Evolutionary conservation across 2,888 invertebrate species (phyloP).

Genomic region (Alloplasta piceator): DNA sequence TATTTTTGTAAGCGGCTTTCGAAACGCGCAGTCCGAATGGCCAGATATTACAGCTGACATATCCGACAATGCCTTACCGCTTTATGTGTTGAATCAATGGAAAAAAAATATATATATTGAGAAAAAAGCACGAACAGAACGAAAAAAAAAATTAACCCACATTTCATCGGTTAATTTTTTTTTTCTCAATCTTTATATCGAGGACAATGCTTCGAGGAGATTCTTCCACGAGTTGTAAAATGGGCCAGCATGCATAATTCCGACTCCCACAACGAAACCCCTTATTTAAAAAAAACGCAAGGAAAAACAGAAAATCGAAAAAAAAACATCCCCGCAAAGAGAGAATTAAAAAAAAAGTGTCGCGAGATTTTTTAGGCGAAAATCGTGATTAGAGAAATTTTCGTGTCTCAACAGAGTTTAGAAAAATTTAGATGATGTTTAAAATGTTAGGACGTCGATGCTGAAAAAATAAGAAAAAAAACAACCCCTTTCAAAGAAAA

Average conservation of each 20-base stretch:
- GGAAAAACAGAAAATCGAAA: constrained; percentile 12
- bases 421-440: no score
- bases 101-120: constrained; percentile 25
- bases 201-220: constrained; percentile 12
- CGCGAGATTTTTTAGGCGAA: not conserved
- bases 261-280: constrained; percentile 33
- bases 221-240: constrained; percentile 30
- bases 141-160: constrained; percentile 15
- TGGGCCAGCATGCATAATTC: constrained; percentile 18
- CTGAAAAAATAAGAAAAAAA: no score
- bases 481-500: no score
- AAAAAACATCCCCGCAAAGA: not conserved
- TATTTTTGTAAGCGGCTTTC: constrained; percentile 81
- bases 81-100: constrained; percentile 76
- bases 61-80: constrained; percentile 83
- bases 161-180: constrained; percentile 39
- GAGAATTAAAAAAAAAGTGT: not conserved
- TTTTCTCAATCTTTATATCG: constrained; percentile 24
- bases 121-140: constrained; percentile 17
- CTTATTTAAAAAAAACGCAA: constrained; percentile 1
- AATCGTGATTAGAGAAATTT: not conserved
- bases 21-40: constrained; percentile 77
- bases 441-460: no score
- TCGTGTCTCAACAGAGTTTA: not conserved
- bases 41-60: constrained; percentile 82